Percentiles rank a stretch among this genome's conserved stretches.
Evolutionary conservation across 2,797 vertebrate species (phyloP).

Genomic region (Nyctalus aviator): DNA sequence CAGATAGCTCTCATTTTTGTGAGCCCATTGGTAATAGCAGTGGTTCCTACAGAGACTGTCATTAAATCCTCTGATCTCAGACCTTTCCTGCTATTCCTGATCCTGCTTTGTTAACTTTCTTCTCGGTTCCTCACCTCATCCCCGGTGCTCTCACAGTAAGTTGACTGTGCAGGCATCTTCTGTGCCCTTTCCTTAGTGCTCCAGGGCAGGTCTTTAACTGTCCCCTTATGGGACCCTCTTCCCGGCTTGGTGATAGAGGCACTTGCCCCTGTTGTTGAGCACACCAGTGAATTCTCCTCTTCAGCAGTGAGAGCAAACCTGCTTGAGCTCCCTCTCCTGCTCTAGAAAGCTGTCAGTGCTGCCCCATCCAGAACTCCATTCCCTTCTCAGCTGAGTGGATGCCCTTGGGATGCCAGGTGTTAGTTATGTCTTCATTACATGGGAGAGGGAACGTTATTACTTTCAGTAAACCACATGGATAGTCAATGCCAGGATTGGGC

Average conservation of each 20-base stretch:
- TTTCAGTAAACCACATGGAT: not conserved
- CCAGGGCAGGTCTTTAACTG: not conserved
- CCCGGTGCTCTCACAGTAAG: not conserved
- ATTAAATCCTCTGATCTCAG: not conserved
- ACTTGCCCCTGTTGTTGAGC: rapidly evolving
- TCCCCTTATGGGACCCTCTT: not conserved
- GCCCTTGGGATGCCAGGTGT: not conserved
- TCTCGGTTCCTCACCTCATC: not conserved
- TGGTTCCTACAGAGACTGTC: no score
- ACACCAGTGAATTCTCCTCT: not conserved
- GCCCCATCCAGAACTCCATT: not conserved
- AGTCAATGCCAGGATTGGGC: not conserved
- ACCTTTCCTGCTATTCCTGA: not conserved
- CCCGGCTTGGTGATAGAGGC: not conserved
- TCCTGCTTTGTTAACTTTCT: not conserved
- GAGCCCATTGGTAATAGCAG: rapidly evolving
- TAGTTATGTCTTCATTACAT: constrained; percentile 13
- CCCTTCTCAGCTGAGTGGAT: not conserved
- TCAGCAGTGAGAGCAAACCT: not conserved
- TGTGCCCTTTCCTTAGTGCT: not conserved
- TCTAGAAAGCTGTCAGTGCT: not conserved
- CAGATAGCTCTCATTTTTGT: not conserved
- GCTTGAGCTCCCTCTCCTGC: not conserved
- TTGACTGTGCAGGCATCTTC: not conserved
- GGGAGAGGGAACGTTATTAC: not conserved